These are phyloP conservation scores for Pachliopta kotzebuea DNA, from an alignment of 2,888 invertebrate species.

Conservation along the genomic window DNA sequence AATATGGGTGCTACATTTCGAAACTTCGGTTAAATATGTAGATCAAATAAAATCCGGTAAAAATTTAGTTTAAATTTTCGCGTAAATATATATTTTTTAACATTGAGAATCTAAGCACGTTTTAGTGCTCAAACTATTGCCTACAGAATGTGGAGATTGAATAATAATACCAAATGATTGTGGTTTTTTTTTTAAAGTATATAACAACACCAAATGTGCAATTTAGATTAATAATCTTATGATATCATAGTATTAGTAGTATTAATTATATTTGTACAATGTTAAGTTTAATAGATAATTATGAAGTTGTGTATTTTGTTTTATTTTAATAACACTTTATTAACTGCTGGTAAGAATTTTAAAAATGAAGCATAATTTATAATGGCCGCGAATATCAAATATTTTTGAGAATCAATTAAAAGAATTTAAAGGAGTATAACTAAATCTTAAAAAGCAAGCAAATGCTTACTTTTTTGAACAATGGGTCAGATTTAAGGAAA, in stretches of 20 bases:
- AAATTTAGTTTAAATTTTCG: too few species aligned
- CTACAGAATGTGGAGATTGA: conserved; percentile 9
- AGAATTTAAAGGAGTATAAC: too few species aligned
- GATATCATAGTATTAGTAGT: conserved; percentile 51
- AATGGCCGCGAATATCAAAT: too few species aligned
- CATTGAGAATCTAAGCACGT: conserved; percentile 31
- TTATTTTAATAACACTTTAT: conserved; percentile 26
- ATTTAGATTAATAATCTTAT: conserved; percentile 64
- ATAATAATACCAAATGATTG: conserved; percentile 5
- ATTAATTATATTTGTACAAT: conserved; percentile 52
- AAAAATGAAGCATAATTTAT: background rate
- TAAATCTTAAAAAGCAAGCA: too few species aligned
- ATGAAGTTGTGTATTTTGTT: conserved; percentile 37
- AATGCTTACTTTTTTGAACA: too few species aligned
- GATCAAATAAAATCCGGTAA: too few species aligned
- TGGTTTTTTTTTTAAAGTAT: conserved; percentile 34
- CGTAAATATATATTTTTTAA: background rate
- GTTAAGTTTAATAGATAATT: conserved; percentile 71
- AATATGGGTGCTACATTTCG: too few species aligned
- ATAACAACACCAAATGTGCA: conserved; percentile 40
- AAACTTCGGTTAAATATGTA: too few species aligned
- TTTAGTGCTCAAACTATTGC: conserved; percentile 34
- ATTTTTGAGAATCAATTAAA: too few species aligned
- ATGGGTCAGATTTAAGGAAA: too few species aligned
- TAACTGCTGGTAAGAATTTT: background rate